A percentile compares a stretch with the other conserved stretches of the same genome.
Conservation (phyloP, 2,113 vertebrate genomes). For the Theropithecus gelada region DNA sequence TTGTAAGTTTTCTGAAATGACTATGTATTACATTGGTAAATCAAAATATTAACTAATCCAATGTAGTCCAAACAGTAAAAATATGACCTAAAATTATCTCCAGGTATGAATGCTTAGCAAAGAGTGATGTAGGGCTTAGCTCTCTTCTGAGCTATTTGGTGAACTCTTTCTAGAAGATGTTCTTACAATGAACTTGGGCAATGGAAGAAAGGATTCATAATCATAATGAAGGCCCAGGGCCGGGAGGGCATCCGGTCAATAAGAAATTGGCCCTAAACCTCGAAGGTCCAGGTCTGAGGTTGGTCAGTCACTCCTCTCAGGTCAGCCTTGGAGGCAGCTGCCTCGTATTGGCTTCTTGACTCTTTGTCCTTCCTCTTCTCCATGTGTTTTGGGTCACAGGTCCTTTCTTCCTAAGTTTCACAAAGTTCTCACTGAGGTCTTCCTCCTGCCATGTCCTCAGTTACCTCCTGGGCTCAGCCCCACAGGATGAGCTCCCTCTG, state of each 20-base stretch:
- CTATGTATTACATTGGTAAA: neutral
- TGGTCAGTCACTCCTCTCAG: neutral
- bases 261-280: neutral
- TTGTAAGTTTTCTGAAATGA: neutral
- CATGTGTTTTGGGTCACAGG: neutral
- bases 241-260: accelerated
- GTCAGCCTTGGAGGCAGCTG: neutral
- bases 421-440: neutral
- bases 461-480: neutral
- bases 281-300: accelerated
- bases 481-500: too few species aligned
- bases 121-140: accelerated
- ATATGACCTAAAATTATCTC: neutral
- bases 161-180: neutral
- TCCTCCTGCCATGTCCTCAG: neutral
- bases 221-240: neutral
- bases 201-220: too few species aligned
- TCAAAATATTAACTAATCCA: neutral
- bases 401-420: neutral
- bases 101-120: neutral
- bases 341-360: neutral
- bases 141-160: neutral
- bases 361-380: neutral
- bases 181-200: neutral
- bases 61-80: neutral